Base-by-base conservation (phyloP, 1,140 invertebrate species). In the Bombus breviceps region DNA sequence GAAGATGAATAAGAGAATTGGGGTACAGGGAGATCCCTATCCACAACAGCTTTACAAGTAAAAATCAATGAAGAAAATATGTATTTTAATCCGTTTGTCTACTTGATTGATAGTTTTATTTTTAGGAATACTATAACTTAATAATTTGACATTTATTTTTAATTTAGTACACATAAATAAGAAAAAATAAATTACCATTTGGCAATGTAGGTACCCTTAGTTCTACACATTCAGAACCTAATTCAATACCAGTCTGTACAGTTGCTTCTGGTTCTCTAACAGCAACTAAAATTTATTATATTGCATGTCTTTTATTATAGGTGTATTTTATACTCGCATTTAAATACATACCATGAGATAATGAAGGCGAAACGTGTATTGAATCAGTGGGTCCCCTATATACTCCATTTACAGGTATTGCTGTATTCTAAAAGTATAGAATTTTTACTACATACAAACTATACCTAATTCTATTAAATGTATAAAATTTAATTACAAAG, bases 1-100 rank as follows among this genome's bases (percentile, higher is more conserved):
- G 98, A 99, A 92, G 98, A 99, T 0, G 98, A 99, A 95, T 99
- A 99, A 1, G 98, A 99, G 75, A 97, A 98, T 92, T 98, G 98
- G 39, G 98, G 98, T 59, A 99, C 97, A 47, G 96, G 95, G 59
- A 97, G 95, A 76, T 96, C 95, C 85, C 93, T 92, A 68, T 91
- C 92, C 86, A 89, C 87, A 75, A 86, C 79, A 34, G 85, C 79
- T 82, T 82, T 64, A 76, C 3, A 64, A 81, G 34, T 47, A 47
- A 43, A 73, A 71, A 73, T 53, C 28, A 59, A 47, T 9, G 37
- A 28, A 64, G 37, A 28, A 64, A 73, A 69, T 22, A 6, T 18
- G 4, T 10, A 47, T 47, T 64, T 73, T 28, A 32, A 66, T 59
- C 8, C 10, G 22, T 43, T 13, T 83, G 57, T 37, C 22, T 47